phyloP scores from a whole-genome alignment of 2,888 invertebrate species.

The Ditylenchus weischeri region DNA sequence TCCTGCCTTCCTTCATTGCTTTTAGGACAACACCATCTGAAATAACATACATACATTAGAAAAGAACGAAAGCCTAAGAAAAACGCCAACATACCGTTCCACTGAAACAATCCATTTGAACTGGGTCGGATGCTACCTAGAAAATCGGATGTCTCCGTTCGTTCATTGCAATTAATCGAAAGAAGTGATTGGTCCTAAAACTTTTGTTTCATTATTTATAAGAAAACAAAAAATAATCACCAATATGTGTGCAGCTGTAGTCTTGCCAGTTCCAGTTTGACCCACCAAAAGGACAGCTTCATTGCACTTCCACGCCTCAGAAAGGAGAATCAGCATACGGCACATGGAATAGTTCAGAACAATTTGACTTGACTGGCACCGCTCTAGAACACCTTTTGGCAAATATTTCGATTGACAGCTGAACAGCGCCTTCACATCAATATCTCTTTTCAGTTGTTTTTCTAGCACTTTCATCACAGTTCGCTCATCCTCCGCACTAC shows the following conservation, averaged over 20 bases:
- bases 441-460: slow-evolving; percentile 70
- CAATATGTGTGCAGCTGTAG: slow-evolving; percentile 43
- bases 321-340: slow-evolving; percentile 66
- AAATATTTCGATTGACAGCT: slow-evolving; percentile 47
- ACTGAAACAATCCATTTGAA: slow-evolving; percentile 61
- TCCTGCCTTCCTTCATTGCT: slow-evolving; percentile 81
- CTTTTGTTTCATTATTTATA: not conserved
- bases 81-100: slow-evolving; percentile 68
- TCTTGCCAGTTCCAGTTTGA: slow-evolving; percentile 73
- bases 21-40: slow-evolving; percentile 81
- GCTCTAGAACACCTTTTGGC: slow-evolving; percentile 28
- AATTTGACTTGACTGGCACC: slow-evolving; percentile 69
- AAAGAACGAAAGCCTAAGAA: too few species aligned
- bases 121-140: slow-evolving; percentile 90
- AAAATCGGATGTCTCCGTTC: slow-evolving; percentile 96
- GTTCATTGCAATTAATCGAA: slow-evolving; percentile 92
- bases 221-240: slow-evolving; percentile 17
- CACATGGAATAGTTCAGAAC: slow-evolving; percentile 94
- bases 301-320: slow-evolving; percentile 74
- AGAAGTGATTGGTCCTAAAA: slow-evolving; percentile 69
- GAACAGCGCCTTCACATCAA: slow-evolving; percentile 42
- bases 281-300: slow-evolving; percentile 94
- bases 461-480: slow-evolving; percentile 74
- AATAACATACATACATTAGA: too few species aligned
- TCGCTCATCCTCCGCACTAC: slow-evolving; percentile 76